phyloP scores from a whole-genome alignment of 1,140 invertebrate genomes.

The Belonocnema kinseyi region DNA sequence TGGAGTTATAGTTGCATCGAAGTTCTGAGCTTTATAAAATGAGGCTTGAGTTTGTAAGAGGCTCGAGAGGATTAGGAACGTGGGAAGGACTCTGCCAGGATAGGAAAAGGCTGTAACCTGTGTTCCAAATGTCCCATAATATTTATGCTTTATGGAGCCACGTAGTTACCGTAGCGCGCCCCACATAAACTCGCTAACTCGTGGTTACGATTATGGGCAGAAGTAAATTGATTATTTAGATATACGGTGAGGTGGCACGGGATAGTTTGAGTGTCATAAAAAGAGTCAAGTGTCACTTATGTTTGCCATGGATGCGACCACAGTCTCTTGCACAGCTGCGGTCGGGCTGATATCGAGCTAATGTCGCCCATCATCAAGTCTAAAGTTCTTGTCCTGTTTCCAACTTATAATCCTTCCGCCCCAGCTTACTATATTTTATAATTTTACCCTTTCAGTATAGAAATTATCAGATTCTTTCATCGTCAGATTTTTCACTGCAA shows the following conservation, averaged over 20 bases:
- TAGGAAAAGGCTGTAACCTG: slow-evolving; percentile 5
- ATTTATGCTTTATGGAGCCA: slow-evolving; percentile 60
- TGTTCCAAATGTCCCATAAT: slow-evolving; percentile 52
- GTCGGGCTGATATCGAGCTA: slow-evolving; percentile 18
- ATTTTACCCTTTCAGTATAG: not conserved
- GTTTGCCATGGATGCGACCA: slow-evolving; percentile 35
- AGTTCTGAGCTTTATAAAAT: slow-evolving; percentile 28
- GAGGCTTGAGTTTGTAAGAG: slow-evolving; percentile 31
- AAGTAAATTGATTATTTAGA: slow-evolving; percentile 73
- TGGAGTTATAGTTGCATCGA: not conserved
- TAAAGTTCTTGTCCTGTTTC: not conserved
- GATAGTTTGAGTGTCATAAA: slow-evolving; percentile 62
- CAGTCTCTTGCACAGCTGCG: slow-evolving; percentile 27
- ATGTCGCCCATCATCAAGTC: slow-evolving; percentile 15
- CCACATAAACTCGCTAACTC: slow-evolving; percentile 69
- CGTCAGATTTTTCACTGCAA: not conserved
- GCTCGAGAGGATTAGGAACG: slow-evolving; percentile 16
- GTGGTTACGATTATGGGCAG: slow-evolving; percentile 72
- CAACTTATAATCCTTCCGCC: not conserved
- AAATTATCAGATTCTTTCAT: not conserved
- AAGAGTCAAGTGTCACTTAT: slow-evolving; percentile 60
- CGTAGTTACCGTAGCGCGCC: slow-evolving; percentile 55
- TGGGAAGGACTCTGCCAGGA: not conserved
- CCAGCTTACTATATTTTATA: not conserved
- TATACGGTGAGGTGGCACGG: slow-evolving; percentile 59